Evolutionary conservation across 2,113 vertebrate genomes (phyloP), one percentile per base, ranked within the genome.

Genomic region (Pseudolaguvia tuberculata): DNA sequence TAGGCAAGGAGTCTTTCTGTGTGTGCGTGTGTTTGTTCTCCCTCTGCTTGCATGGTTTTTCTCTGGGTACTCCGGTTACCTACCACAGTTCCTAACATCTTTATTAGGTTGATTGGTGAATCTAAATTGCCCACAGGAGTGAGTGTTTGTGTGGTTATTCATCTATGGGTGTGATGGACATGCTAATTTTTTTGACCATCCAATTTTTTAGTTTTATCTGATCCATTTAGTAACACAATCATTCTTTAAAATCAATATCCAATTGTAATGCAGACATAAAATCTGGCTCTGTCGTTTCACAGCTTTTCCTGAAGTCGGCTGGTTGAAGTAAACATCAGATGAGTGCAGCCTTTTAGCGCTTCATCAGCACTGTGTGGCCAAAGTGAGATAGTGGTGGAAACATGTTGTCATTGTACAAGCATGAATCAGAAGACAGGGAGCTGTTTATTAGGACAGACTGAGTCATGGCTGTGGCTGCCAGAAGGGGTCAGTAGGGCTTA

Each of bases 401-500:
- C 76, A 78, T 72, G 76, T 42, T 66, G 52, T 73, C 42, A 35
- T 17, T 10, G 58, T 45, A 29, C 67, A 72, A 10, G 25, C 20
- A 51, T 78, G 52, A 58, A 58, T 71, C 75, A 75, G 73, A 75
- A 23, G 21, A 39, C 45, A 70, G 56, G 66, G 53, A 61, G 65
- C n/a, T 29, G 59, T 73, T 39, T 50, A 73, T 39, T 29, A 53
- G 45, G 57, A 20, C 70, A 50, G 39, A 56, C 47, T 55, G 51
- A 78, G 71, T 78, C 51, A 74, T 75, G 53, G 63, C 63, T 51
- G 57, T 13, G 23, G 20, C 23, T 56, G 56, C 75, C 79, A 80
- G 75, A 65, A 80, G 79, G 21, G 75, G 79, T 73, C 79, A 80
- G 79, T 59, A 53, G 62, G 74, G 47, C 18, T 51, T 35, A 57